Base-by-base conservation (phyloP, 2,888 invertebrate genomes). In the Athalia circularis region DNA sequence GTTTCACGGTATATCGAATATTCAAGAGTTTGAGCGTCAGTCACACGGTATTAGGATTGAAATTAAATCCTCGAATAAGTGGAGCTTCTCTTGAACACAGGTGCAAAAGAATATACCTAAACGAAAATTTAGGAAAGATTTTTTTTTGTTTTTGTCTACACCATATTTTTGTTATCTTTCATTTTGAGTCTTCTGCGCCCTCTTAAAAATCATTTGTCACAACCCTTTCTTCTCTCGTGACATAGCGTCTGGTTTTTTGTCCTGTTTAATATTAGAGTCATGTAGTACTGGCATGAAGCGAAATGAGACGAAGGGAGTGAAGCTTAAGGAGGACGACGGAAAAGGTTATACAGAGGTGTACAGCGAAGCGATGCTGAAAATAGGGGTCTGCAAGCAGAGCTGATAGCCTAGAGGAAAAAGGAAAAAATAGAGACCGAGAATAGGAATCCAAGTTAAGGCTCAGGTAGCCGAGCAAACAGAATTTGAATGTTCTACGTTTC, bases 21-120 rank as follows among this genome's bases (percentile, higher is more conserved):
- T 50, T 72, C 59, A 8, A 72, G 72, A n/a, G 45, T 57, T 72
- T 59, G n/a, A 59, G 57, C 52, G 13, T 72, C 45, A 45, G 52
- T 59, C 72, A 72, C 72, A 47, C 59, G 15, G 13, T 47, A 45
- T 59, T 52, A 59, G 59, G 59, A 72, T 45, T 57, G 52, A 29
- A 54, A 68, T 43, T n/a, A 54, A 54, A 54, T 29, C 43, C 68
- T 54, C 29, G 29, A 29, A 29, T 52, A 68, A 54, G 68, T 29
- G 43, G 11, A 8, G 65, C 29, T 29, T 29, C 29, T 29, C 2
- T 2, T 29, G 29, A 29, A 29, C 29, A 2, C 29, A 29, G 29
- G 29, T 29, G 29, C 29, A 47, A 47, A 48, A 48, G 13, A 15
- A 8, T n/a, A 48, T 48, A 48, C 11, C 50, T 50, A 68, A n/a